Evolutionary conservation across 2,797 vertebrate genomes (phyloP).

Genomic region (Phrynocephalus vlangalii): DNA sequence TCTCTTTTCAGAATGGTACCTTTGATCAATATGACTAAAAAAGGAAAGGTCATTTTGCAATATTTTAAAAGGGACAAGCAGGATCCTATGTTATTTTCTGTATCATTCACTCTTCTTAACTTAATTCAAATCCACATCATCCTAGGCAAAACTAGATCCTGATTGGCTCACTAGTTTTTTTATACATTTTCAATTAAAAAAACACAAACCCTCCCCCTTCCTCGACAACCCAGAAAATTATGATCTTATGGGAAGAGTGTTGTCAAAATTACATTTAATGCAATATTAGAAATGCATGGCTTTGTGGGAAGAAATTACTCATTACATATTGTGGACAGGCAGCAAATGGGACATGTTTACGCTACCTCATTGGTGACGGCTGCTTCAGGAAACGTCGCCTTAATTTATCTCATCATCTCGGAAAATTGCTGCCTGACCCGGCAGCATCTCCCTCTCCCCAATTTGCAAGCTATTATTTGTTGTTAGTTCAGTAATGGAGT

Average conservation of each 20-base stretch:
- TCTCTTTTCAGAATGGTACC: neutral
- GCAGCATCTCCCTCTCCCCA: constrained; percentile 25
- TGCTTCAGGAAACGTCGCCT: constrained; percentile 36
- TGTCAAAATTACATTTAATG: neutral
- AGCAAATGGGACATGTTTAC: accelerated
- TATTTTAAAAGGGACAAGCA: neutral
- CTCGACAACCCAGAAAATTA: neutral
- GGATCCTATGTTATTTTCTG: constrained; percentile 27
- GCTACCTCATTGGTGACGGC: neutral
- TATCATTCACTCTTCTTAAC: neutral
- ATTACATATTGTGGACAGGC: neutral
- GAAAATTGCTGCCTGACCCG: constrained; percentile 37
- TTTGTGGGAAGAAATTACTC: neutral
- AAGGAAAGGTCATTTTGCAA: neutral
- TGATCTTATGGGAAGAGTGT: neutral
- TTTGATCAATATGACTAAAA: neutral
- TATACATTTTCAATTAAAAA: neutral
- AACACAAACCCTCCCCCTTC: neutral
- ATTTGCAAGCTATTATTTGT: constrained; percentile 23
- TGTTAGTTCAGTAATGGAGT: neutral
- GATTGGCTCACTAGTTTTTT: neutral
- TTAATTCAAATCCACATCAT: constrained; percentile 1
- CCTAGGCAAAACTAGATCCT: constrained; percentile 11
- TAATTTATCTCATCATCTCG: neutral
- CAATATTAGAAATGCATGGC: neutral